These are phyloP conservation scores for Diogma glabrata DNA, from an alignment of 2,888 invertebrate species.

Conservation along the genomic window DNA sequence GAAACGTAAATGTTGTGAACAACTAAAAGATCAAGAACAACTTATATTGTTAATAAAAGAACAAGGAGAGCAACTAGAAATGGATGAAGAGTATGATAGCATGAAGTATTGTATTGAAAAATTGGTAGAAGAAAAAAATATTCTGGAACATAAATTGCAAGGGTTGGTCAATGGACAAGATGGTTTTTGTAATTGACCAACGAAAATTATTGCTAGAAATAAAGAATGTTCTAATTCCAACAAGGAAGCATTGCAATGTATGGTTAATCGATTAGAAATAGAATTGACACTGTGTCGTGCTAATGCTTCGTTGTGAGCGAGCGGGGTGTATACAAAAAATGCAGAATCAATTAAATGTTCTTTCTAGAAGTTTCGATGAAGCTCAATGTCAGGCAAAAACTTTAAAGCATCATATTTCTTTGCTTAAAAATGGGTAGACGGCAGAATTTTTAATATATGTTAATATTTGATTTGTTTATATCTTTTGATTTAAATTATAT, in stretches of 20 bases:
- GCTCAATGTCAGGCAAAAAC: constrained; percentile 34
- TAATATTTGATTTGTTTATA: no score
- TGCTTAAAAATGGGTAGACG: constrained; percentile 21
- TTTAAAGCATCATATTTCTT: constrained; percentile 29
- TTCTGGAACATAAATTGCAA: constrained; percentile 28
- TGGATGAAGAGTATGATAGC: constrained; percentile 16
- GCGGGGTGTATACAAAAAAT: constrained; percentile 32
- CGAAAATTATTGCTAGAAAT: constrained; percentile 28
- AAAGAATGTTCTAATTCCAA: constrained; percentile 31
- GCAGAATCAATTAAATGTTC: constrained; percentile 30
- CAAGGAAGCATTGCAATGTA: constrained; percentile 29
- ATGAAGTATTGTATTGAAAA: constrained; percentile 9
- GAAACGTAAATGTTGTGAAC: constrained; percentile 27
- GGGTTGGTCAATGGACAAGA: constrained; percentile 27
- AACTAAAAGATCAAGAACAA: constrained; percentile 29
- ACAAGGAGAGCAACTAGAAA: constrained; percentile 28
- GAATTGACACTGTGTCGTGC: constrained; percentile 32
- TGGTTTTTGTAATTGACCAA: constrained; percentile 24
- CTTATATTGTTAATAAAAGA: constrained; percentile 29
- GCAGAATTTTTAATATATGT: no score
- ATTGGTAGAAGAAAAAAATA: constrained; percentile 18
- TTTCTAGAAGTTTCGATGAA: constrained; percentile 33
- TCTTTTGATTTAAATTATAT: no score
- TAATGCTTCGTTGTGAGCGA: constrained; percentile 29
- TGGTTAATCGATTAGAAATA: constrained; percentile 31